A percentile compares a stretch with the other conserved stretches of the same genome.
Conservation (phyloP, 2,113 vertebrate species). For the Emydocephalus ijimae region DNA sequence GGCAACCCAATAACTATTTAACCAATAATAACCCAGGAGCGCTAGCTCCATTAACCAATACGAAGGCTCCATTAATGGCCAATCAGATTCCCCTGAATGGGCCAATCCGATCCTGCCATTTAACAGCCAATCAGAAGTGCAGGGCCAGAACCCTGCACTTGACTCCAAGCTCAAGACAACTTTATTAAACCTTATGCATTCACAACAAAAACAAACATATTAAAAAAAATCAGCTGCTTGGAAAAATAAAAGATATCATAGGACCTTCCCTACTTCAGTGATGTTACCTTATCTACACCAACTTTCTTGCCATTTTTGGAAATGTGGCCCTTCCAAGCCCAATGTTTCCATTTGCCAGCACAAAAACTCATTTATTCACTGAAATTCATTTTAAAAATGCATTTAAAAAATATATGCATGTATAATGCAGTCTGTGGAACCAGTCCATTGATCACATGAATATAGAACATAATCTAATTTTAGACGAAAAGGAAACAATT, state of each 20-base stretch:
- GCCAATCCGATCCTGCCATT: no score
- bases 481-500: background rate
- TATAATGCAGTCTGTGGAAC: background rate
- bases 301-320: background rate
- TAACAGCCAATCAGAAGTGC: no score
- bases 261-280: background rate
- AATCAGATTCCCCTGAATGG: no score
- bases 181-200: no score
- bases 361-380: background rate
- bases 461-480: background rate
- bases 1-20: no score
- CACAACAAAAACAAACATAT: background rate
- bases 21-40: no score
- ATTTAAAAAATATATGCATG: background rate
- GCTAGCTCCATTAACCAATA: no score
- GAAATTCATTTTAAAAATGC: background rate
- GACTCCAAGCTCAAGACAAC: no score
- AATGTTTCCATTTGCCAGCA: background rate
- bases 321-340: background rate
- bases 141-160: no score
- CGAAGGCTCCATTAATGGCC: no score
- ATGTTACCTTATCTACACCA: background rate
- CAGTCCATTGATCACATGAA: background rate
- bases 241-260: background rate
- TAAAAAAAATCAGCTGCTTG: background rate